Evolutionary conservation across 2,113 vertebrate species (phyloP), one percentile per base, ranked within the genome.

Genomic region (Rhinoptilus africanus): DNA sequence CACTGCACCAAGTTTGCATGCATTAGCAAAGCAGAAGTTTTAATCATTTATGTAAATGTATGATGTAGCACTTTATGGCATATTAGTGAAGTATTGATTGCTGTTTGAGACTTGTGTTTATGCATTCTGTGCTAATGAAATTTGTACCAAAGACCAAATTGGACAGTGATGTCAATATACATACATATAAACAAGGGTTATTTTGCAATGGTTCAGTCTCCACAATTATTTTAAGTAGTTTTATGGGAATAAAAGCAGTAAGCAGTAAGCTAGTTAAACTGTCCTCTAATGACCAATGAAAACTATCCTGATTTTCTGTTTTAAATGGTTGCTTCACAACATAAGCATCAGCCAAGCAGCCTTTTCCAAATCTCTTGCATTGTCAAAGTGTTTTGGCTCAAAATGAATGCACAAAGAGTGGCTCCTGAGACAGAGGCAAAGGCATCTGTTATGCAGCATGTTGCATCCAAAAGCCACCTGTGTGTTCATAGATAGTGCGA

Each of bases 181-280:
- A 56, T 18, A n/a, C 51, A 59, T 48, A 64, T 22, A 86, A n/a
- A 20, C 75, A 11, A 10, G 57, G 54, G 66, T 75, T 67, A 6
- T 51, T 85, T 57, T 24, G 43, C 85, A 67, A 30, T 45, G 72
- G n/a, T 89, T 95, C 94, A 85, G 35, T 54, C 81, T 76, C 82
- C 85, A 80, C 77, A 79, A 76, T 92, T 85, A 82, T 24, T 54
- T 87, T 47, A n/a, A 93, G 80, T 72, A 74, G 28, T 51, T 94
- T 93, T 75, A 63, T 60, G 80, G 79, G 80, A 94, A 90, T 95
- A 85, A 91, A 88, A 92, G 64, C 84, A 92, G 72, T 59, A 67
- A 85, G 72, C 43, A 68, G 60, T 26, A 63, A 86, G 43, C 12
- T 76, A 66, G 72, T 68, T 45, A 80, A 93, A 20, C 27, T 35